Conservation (phyloP, 2,797 vertebrate species). For the Thamnophis elegans region DNA sequence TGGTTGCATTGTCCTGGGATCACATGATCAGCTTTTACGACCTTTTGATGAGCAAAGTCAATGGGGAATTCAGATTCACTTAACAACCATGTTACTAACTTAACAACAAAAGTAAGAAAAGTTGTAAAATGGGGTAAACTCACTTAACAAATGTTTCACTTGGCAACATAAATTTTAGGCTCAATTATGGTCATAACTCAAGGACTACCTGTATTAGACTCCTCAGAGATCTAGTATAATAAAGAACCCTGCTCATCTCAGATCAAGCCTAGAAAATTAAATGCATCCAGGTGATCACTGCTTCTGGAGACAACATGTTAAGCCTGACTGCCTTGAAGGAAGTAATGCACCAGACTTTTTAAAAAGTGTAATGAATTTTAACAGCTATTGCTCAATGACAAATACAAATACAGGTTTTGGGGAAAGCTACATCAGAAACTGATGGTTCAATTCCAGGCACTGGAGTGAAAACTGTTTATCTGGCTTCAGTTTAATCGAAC, state of each 20-base stretch:
- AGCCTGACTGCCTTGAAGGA: not conserved
- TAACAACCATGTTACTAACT: not conserved
- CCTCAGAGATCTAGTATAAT: not conserved
- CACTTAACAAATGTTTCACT: not conserved
- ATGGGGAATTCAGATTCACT: not conserved
- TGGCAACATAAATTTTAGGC: not conserved
- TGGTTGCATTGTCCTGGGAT: no score
- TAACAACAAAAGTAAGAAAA: not conserved
- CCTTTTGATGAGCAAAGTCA: not conserved
- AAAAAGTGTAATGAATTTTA: not conserved
- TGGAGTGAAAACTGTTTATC: not conserved
- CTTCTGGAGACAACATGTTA: not conserved
- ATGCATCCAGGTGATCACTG: not conserved
- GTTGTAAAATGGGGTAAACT: not conserved
- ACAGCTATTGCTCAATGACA: not conserved
- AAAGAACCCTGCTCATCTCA: not conserved
- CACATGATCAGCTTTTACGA: not conserved
- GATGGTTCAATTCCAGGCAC: not conserved
- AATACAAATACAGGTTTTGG: not conserved
- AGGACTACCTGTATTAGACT: not conserved
- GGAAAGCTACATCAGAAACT: not conserved
- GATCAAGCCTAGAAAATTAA: not conserved
- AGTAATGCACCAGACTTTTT: not conserved
- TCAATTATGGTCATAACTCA: not conserved
- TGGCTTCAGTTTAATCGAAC: not conserved